Evolutionary conservation across 2,113 vertebrate genomes (phyloP).

Genomic region (Neolamprologus sp.): DNA sequence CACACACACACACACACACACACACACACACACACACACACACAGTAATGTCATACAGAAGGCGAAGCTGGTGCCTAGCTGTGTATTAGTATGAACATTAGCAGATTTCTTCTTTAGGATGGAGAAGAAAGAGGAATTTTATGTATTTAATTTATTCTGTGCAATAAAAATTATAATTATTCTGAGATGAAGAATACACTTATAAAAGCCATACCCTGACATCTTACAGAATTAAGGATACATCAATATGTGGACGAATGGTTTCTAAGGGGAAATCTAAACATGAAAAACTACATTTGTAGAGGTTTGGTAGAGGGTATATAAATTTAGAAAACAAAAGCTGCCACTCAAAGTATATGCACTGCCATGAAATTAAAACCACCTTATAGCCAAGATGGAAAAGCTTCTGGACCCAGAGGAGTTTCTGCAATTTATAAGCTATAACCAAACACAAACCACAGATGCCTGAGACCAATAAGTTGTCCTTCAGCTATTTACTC

Average conservation of each 20-base stretch:
- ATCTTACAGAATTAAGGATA: background rate
- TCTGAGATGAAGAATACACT: background rate
- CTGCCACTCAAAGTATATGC: background rate
- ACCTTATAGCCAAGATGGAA: background rate
- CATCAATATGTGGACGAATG: background rate
- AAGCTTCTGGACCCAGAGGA: background rate
- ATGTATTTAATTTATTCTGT: background rate
- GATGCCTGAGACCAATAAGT: background rate
- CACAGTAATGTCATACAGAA: background rate
- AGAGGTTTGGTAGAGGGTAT: background rate
- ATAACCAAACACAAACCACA: background rate
- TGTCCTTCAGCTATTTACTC: constrained; percentile 22
- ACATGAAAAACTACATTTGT: background rate
- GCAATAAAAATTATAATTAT: background rate
- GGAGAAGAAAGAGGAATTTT: background rate
- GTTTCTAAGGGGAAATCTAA: background rate
- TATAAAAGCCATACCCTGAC: background rate
- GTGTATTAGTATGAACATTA: background rate
- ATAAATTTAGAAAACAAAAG: background rate
- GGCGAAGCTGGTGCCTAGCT: background rate
- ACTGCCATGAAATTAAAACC: background rate
- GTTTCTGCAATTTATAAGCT: background rate
- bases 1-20: background rate
- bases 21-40: background rate
- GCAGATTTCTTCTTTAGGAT: background rate